These are phyloP conservation scores for Hystrix cristata DNA, from an alignment of 2,113 vertebrate genomes.

Conservation along the genomic window DNA sequence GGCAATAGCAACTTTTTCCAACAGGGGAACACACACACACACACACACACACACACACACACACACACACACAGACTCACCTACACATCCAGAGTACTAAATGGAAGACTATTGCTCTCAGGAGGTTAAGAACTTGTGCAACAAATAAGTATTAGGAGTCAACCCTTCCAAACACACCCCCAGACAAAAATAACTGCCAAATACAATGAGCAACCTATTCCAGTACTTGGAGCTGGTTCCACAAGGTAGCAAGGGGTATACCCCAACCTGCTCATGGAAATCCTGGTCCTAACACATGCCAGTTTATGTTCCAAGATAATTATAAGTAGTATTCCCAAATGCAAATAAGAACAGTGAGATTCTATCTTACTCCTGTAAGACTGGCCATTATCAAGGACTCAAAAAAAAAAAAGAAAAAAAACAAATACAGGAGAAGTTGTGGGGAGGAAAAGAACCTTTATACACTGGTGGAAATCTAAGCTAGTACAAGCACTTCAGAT, in stretches of 20 bases:
- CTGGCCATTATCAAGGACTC: neutral
- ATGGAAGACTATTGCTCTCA: neutral
- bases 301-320: neutral
- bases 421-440: neutral
- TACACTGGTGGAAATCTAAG: neutral
- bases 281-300: neutral
- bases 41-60: neutral
- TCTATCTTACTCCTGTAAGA: neutral
- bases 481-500: neutral
- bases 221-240: neutral
- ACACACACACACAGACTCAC: neutral
- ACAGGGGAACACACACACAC: neutral
- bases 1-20: neutral
- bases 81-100: neutral
- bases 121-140: neutral
- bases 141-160: neutral
- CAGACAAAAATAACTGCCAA: neutral
- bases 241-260: neutral
- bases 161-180: neutral
- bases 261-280: neutral
- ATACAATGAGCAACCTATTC: neutral
- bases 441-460: no score
- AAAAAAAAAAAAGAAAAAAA: neutral
- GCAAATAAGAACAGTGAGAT: neutral
- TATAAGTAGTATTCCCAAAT: neutral